Conservation (phyloP, 2,888 invertebrate species). For the Hyles lineata region DNA sequence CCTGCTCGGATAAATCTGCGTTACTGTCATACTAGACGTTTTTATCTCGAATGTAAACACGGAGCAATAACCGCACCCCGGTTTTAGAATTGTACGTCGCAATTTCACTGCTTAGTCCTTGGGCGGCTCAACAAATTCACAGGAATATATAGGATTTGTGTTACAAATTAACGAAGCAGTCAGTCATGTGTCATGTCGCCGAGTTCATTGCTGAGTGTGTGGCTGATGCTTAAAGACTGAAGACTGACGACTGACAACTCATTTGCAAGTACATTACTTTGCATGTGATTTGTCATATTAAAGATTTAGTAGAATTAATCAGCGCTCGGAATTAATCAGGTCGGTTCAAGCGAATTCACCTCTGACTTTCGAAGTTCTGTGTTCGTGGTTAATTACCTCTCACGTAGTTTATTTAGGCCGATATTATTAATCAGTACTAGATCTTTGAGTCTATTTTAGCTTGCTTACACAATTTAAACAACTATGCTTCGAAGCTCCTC, state of each 20-base stretch:
- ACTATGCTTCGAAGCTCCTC: no score
- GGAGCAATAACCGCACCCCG: slow-evolving; percentile 55
- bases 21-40: slow-evolving; percentile 59
- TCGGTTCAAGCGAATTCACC: no score
- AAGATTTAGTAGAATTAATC: background rate
- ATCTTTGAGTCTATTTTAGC: no score
- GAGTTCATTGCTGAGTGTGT: slow-evolving; percentile 63
- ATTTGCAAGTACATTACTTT: slow-evolving; percentile 53
- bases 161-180: slow-evolving; percentile 79
- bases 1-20: slow-evolving; percentile 51
- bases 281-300: slow-evolving; percentile 30
- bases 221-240: slow-evolving; percentile 48
- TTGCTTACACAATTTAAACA: no score
- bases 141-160: slow-evolving; percentile 61
- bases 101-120: slow-evolving; percentile 51
- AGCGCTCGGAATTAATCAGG: background rate
- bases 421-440: no score
- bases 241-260: slow-evolving; percentile 39
- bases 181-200: slow-evolving; percentile 74
- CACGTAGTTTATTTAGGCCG: no score
- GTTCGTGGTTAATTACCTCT: no score
- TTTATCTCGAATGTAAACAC: slow-evolving; percentile 73
- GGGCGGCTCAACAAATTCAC: slow-evolving; percentile 59
- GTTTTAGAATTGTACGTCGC: slow-evolving; percentile 53
- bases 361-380: no score